Conservation (phyloP, 2,797 vertebrate species). For the Yasuhikotakia modesta region DNA sequence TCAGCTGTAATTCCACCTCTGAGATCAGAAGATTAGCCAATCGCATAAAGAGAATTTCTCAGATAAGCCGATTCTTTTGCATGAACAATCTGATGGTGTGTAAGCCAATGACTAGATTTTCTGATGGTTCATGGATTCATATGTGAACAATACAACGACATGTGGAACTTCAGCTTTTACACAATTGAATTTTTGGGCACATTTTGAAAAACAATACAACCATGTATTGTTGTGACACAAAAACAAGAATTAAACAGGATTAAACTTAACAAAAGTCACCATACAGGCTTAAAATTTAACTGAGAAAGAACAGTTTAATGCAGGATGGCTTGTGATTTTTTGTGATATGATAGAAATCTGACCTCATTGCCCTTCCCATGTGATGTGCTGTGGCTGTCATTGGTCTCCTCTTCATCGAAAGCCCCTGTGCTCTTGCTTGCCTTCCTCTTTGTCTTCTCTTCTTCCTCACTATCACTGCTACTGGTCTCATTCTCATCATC, state of each 20-base stretch:
- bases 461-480: slow-evolving; percentile 88
- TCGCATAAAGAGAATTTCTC: slow-evolving; percentile 55
- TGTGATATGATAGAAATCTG: slow-evolving; percentile 49
- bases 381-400: slow-evolving; percentile 94
- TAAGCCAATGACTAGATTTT: slow-evolving; percentile 62
- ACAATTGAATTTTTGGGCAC: not conserved
- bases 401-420: slow-evolving; percentile 96
- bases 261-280: too few relatives aligned
- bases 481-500: slow-evolving; percentile 74
- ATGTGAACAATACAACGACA: slow-evolving; percentile 26
- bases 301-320: too few relatives aligned
- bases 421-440: slow-evolving; percentile 81
- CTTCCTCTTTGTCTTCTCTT: slow-evolving; percentile 87
- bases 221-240: not conserved
- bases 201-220: not conserved
- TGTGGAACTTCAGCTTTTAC: slow-evolving; percentile 18
- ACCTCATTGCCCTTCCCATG: slow-evolving; percentile 98
- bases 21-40: too few relatives aligned
- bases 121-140: slow-evolving; percentile 17
- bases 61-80: too few relatives aligned
- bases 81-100: slow-evolving; percentile 63
- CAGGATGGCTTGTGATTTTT: too few relatives aligned
- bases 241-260: not conserved
- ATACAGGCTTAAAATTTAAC: too few relatives aligned
- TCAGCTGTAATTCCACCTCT: slow-evolving; percentile 48